These are phyloP conservation scores for Gymnoscelis rufifasciata DNA, from an alignment of 2,888 invertebrate species.

Conservation along the genomic window DNA sequence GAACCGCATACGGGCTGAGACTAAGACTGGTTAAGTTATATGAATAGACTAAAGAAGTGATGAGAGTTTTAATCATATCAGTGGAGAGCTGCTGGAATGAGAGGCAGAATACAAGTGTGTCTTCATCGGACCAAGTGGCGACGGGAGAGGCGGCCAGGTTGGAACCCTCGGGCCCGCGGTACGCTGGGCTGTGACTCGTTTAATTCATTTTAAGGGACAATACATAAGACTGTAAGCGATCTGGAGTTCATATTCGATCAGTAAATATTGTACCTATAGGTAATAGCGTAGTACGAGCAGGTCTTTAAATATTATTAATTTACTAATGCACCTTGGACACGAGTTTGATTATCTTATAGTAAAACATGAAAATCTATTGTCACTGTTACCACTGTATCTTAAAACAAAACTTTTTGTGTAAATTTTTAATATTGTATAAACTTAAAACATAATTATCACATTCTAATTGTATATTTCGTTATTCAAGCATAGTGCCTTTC, in stretches of 20 bases:
- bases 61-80: constrained; percentile 67
- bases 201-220: constrained; percentile 50
- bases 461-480: constrained; percentile 36
- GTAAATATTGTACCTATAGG: constrained; percentile 34
- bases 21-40: constrained; percentile 70
- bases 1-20: constrained; percentile 46
- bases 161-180: constrained; percentile 27
- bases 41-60: constrained; percentile 53
- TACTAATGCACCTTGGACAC: constrained; percentile 43
- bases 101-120: constrained; percentile 43
- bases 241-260: constrained; percentile 40
- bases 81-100: constrained; percentile 50
- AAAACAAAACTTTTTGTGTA: neutral
- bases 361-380: constrained; percentile 28
- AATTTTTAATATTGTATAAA: constrained; percentile 2
- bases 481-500: constrained; percentile 74
- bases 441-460: constrained; percentile 18
- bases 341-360: constrained; percentile 30
- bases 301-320: constrained; percentile 33
- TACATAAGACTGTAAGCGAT: constrained; percentile 57
- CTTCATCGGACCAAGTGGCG: constrained; percentile 59
- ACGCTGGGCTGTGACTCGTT: constrained; percentile 51
- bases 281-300: constrained; percentile 30
- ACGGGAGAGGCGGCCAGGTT: constrained; percentile 30
- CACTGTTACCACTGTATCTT: constrained; percentile 17